Conservation (phyloP, 2,888 invertebrate genomes). For the Drosophila borborema region DNA sequence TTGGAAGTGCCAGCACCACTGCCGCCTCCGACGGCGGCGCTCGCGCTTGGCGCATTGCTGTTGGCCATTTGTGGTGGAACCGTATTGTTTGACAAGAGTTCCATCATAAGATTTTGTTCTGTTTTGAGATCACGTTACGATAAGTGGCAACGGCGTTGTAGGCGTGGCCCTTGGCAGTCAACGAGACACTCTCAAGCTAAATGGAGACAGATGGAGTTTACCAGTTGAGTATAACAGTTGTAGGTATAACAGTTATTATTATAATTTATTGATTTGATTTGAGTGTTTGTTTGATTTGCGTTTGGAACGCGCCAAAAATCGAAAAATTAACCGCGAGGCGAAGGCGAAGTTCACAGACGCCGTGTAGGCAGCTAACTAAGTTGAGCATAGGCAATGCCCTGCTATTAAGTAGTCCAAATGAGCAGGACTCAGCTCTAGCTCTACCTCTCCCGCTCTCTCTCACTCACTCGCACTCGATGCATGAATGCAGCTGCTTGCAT, state of each 20-base stretch:
- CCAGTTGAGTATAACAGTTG: neutral
- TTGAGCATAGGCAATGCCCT: slow-evolving; percentile 40
- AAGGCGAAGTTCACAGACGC: slow-evolving; percentile 66
- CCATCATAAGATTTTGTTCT: slow-evolving; percentile 75
- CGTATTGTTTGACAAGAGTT: slow-evolving; percentile 82
- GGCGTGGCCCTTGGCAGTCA: slow-evolving; percentile 60
- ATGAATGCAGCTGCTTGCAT: slow-evolving; percentile 15
- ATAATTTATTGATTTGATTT: neutral
- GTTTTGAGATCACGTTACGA: slow-evolving; percentile 67
- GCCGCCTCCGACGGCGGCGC: slow-evolving; percentile 18
- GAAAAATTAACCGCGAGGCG: slow-evolving; percentile 4
- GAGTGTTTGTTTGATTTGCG: slow-evolving; percentile 31
- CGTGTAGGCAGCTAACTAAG: slow-evolving; percentile 68
- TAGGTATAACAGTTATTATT: neutral
- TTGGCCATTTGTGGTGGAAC: slow-evolving; percentile 77
- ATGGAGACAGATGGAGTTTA: neutral
- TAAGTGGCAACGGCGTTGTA: slow-evolving; percentile 44
- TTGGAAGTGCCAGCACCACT: slow-evolving; percentile 4
- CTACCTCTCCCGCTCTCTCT: neutral
- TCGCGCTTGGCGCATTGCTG: slow-evolving; percentile 68
- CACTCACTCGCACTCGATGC: neutral
- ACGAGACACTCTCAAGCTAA: slow-evolving; percentile 64
- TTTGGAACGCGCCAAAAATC: slow-evolving; percentile 63
- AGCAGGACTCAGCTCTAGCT: neutral
- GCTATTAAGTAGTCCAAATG: slow-evolving; percentile 73